Evolutionary conservation across 2,797 vertebrate species (phyloP).

Genomic region (Pempheris klunzingeri): DNA sequence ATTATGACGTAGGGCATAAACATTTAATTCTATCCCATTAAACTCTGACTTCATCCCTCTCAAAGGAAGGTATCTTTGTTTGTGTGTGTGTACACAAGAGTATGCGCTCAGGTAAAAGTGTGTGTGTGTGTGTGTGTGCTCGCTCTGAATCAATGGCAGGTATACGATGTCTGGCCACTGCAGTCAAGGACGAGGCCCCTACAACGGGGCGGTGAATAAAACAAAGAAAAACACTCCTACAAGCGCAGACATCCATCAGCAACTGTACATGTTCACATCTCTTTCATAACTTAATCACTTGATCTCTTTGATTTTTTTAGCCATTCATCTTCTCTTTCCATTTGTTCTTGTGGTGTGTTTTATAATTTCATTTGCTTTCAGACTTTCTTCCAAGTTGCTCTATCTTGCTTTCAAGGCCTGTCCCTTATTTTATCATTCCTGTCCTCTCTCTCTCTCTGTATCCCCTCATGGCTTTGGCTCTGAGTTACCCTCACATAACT

Average conservation of each 20-base stretch:
- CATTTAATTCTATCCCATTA: conserved; percentile 13
- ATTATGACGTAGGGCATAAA: neutral
- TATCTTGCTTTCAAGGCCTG: neutral
- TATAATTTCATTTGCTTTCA: conserved; percentile 4
- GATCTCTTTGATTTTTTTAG: too few species aligned
- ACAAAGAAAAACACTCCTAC: neutral
- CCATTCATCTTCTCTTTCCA: neutral
- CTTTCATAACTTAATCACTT: conserved; percentile 3
- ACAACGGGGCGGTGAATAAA: conserved; percentile 10
- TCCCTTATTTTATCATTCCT: neutral
- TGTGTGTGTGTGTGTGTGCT: conserved; percentile 10
- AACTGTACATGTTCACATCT: conserved; percentile 4
- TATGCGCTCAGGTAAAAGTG: conserved; percentile 5
- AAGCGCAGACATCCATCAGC: conserved; percentile 38
- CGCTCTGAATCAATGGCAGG: conserved; percentile 41
- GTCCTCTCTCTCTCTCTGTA: neutral
- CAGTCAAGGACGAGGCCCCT: conserved; percentile 48
- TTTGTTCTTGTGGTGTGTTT: neutral
- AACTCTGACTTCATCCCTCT: neutral
- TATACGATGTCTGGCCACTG: conserved; percentile 41
- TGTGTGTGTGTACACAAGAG: neutral
- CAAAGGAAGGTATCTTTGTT: neutral
- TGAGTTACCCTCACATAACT: conserved; percentile 1
- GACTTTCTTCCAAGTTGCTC: neutral
- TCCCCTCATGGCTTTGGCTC: conserved; percentile 15